Evolutionary conservation across 1,140 invertebrate genomes (phyloP), one percentile per base, ranked within the genome.

Genomic region (Bombus sibiricus): DNA sequence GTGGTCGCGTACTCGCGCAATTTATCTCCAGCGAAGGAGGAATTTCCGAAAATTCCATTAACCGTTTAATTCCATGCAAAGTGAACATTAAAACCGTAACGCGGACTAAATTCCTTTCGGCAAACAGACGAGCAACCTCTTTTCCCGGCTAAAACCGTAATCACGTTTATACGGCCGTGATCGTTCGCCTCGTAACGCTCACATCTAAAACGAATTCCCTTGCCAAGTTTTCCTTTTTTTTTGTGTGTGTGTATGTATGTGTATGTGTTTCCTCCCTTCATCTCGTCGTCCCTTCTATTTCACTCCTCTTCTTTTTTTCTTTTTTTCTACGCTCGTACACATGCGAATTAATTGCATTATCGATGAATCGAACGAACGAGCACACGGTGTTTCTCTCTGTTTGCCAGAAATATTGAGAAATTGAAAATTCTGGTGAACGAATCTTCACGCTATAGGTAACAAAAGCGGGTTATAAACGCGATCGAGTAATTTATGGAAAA

Each of bases 21-120:
- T 72, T 53, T 81, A 37, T 69, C 34, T 53, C 18, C 28, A 9
- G 28, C 10, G 81, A 75, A 75, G 32, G 59, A 66, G 59, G 39
- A 64, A 82, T 82, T 82, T 75, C 81, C 71, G 15, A 76, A 76
- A 81, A 81, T 81, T 81, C 80, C 37, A 74, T 81, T 73, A 83
- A 66, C 57, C 81, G 37, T 82, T 74, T 82, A 66, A 83, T 83
- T 83, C 34, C 39, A 32, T 47, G 41, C 57, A 43, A 66, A 76
- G 41, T 66, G 57, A 76, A 75, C 72, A 64, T 76, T 76, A 85
- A 69, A 59, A 71, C 62, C 81, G 71, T 82, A 64, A 75, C 43
- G 34, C 47, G 18, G 32, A n/a, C 43, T 59, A 59, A 80, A 80
- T 80, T 43, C 68, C 53, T 71, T 85, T 85, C 68, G 32, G n/a